These are phyloP conservation scores for Aythya baeri DNA, from an alignment of 2,113 vertebrate species.

Conservation along the genomic window DNA sequence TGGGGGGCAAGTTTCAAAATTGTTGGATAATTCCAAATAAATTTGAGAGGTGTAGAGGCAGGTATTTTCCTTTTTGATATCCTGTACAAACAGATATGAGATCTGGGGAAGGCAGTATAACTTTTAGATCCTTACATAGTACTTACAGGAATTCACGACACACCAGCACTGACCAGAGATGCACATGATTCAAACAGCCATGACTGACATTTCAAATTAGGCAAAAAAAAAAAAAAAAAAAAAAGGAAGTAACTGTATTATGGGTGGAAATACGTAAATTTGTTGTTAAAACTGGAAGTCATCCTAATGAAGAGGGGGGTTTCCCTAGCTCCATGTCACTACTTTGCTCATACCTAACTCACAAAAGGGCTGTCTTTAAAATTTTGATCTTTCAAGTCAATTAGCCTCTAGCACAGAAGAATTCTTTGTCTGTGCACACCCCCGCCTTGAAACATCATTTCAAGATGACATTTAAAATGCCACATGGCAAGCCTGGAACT, in stretches of 20 bases:
- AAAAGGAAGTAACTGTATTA: background rate
- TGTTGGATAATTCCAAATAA: background rate
- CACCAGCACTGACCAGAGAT: background rate
- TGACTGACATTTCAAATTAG: background rate
- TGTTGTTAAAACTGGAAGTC: background rate
- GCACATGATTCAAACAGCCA: background rate
- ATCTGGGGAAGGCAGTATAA: background rate
- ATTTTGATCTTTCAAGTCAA: background rate
- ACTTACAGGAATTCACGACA: background rate
- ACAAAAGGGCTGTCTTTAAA: background rate
- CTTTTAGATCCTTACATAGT: background rate
- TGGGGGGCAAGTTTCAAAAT: background rate
- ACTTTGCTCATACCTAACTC: background rate
- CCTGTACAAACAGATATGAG: background rate
- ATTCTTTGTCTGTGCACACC: background rate
- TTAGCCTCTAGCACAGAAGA: background rate
- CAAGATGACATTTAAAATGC: constrained; percentile 2
- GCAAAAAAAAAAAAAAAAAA: background rate
- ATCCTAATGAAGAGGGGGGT: background rate
- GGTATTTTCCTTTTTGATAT: background rate
- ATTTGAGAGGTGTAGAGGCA: background rate
- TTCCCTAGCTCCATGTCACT: background rate
- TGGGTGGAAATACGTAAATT: background rate
- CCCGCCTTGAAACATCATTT: background rate
- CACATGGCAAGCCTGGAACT: background rate